Base-by-base conservation (phyloP, 2,888 invertebrate genomes). In the Cosmia trapezina region DNA sequence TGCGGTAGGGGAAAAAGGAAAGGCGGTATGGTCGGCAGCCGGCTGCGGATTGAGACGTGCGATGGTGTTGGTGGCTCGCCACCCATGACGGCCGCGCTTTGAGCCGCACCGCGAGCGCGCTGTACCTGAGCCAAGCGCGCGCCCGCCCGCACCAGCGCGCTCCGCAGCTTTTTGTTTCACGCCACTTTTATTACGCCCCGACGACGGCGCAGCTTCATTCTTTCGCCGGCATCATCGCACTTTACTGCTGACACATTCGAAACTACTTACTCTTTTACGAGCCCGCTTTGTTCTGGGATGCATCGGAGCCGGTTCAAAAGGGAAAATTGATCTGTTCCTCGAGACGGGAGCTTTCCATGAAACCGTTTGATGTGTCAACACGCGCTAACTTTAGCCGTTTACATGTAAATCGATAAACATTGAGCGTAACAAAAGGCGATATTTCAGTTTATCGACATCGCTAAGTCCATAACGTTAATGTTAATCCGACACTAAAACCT, bases 11-110 rank as follows among this genome's bases (percentile, higher is more conserved):
- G 94, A 94, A 94, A 95, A 95, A 95, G 95, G 95, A 95, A 95
- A 95, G 94, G 96, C 93, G 93, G 95, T 92, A 94, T 94, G 94
- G 94, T 90, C 91, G 93, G 94, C 93, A 91, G 93, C 93, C 94
- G 93, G 94, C 95, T 93, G 95, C 95, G 96, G 96, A 96, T 96
- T 96, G 96, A 95, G 96, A 96, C 95, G 96, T 96, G 96, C 94
- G 93, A 94, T 93, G 95, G 95, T 95, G 96, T 94, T 93, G 95
- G 94, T 93, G 94, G 95, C 95, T 94, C 92, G 96, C 96, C 96
- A 96, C 96, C 96, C 96, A 96, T 94, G 96, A 94, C 94, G 96
- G 93, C 91, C 89, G 89, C 90, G 94, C 96, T 95, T 95, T 95
- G 95, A 94, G 91, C 89, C 88, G 93, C 93, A 94, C 87, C 85